Evolutionary conservation across 2,888 invertebrate species (phyloP), one percentile per base, ranked within the genome.

Genomic region (Himalopsyche anomala): DNA sequence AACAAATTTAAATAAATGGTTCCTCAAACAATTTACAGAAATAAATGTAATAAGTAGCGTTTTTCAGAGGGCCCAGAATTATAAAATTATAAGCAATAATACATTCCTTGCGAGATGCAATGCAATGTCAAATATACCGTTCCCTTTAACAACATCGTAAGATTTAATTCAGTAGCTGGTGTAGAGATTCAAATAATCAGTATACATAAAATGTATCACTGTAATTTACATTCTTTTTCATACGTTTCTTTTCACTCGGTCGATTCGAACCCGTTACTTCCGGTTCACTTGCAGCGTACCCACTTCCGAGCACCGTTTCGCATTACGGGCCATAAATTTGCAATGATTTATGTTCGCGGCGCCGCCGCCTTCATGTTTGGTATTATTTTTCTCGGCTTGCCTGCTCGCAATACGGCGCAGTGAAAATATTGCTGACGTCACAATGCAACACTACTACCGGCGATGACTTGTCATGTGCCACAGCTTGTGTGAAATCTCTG

Each of bases 301-400:
- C 19, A 62, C 62, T 62, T 62, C 62, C 62, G 62, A 28, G 62
- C 62, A 62, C 81, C 51, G 81, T 55, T 81, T 81, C 81, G 51
- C 55, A 62, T 62, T 62, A 15, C 51, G 74, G 36, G 69, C 81
- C 85, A 81, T 81, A 85, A 85, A 85, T 81, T 85, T 62, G 69
- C 80, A 55, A 80, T 85, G 85, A 85, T 85, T 85, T 81, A 85
- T 85, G 81, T 81, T 81, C 81, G 45, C 51, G 62, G 85, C 81
- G 45, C 79, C 51, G 83, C 62, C 42, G 83, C 74, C 83, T 62
- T 62, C 79, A 83, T 74, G 54, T 74, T 81, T 81, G 56, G 56
- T 81, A 85, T 85, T 81, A 85, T 85, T 85, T 85, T 84, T 85
- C 81, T 85, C 81, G 62, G 62, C 62, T 62, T 8, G 62, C 19